These are phyloP conservation scores for Matsumyia berberina DNA, from an alignment of 2,888 invertebrate species.

Conservation along the genomic window DNA sequence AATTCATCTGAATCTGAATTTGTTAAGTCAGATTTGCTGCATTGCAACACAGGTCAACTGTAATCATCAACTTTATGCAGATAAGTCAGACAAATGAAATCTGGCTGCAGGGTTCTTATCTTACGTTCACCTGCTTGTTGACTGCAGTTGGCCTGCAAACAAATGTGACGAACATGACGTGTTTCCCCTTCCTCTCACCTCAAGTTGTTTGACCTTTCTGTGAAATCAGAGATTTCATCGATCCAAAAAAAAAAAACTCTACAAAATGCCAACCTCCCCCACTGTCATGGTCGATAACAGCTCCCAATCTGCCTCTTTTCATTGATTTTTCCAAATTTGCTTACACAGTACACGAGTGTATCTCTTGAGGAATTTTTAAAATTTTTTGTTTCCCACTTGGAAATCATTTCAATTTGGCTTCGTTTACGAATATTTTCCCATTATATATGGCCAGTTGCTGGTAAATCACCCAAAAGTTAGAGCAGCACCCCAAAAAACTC, in stretches of 20 bases:
- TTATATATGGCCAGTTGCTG: constrained; percentile 15
- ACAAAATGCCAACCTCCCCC: neutral
- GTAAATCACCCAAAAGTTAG: constrained; percentile 24
- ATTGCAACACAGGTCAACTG: too few species aligned
- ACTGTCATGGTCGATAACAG: constrained; percentile 13
- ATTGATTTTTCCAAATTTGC: constrained; percentile 17
- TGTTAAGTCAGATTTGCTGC: too few species aligned
- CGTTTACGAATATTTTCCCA: constrained; percentile 8
- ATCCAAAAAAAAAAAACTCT: neutral
- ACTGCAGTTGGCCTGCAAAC: too few species aligned
- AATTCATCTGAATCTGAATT: too few species aligned
- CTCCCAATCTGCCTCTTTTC: neutral
- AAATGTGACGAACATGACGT: too few species aligned
- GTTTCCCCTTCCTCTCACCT: too few species aligned
- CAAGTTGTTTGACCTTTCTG: too few species aligned
- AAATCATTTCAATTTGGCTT: neutral
- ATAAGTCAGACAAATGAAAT: too few species aligned
- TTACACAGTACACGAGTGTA: too few species aligned
- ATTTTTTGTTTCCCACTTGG: neutral
- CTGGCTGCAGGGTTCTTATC: too few species aligned
- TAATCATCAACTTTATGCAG: too few species aligned
- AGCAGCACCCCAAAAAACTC: constrained; percentile 24
- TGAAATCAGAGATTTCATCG: neutral
- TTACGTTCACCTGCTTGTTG: too few species aligned
- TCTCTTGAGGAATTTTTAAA: constrained; percentile 4